phyloP scores from a whole-genome alignment of 2,797 vertebrate genomes.

The Parauchenoglanis ngamensis region DNA sequence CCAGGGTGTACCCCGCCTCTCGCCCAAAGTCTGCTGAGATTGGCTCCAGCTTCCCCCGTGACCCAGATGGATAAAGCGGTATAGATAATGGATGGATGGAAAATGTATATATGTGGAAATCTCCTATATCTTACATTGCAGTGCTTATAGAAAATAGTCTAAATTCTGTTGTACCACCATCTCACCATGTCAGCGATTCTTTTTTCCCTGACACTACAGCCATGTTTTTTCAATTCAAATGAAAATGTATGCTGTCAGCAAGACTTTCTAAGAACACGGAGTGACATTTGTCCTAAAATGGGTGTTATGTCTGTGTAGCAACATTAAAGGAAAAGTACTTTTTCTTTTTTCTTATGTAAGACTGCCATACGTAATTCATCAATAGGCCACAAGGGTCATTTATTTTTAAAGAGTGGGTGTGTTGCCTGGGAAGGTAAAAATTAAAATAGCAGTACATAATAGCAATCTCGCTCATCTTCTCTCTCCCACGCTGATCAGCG shows the following conservation, averaged over 20 bases:
- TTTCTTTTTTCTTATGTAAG: constrained; percentile 10
- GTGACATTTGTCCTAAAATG: constrained; percentile 3
- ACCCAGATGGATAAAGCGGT: too few species aligned
- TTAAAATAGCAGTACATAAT: constrained; percentile 21
- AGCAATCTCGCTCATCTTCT: not conserved
- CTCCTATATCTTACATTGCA: not conserved
- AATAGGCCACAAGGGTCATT: constrained; percentile 13
- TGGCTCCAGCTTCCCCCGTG: too few species aligned
- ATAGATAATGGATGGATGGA: too few species aligned
- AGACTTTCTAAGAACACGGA: constrained; percentile 3
- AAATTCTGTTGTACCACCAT: not conserved
- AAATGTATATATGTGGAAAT: not conserved
- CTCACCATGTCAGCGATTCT: constrained; percentile 19
- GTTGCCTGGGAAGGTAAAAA: constrained; percentile 12
- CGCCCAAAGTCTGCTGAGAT: too few species aligned
- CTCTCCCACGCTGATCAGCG: not conserved
- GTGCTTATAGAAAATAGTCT: not conserved
- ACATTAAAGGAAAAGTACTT: not conserved
- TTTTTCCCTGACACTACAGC: not conserved
- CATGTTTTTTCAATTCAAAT: constrained; percentile 12
- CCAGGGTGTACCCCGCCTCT: too few species aligned
- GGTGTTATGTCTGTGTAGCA: not conserved
- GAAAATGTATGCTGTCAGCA: constrained; percentile 5
- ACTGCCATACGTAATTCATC: constrained; percentile 9
- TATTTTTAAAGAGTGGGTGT: constrained; percentile 16